Evolutionary conservation across 2,113 vertebrate species (phyloP), one percentile per base, ranked within the genome.

Genomic region (Ochotona curzoniae): DNA sequence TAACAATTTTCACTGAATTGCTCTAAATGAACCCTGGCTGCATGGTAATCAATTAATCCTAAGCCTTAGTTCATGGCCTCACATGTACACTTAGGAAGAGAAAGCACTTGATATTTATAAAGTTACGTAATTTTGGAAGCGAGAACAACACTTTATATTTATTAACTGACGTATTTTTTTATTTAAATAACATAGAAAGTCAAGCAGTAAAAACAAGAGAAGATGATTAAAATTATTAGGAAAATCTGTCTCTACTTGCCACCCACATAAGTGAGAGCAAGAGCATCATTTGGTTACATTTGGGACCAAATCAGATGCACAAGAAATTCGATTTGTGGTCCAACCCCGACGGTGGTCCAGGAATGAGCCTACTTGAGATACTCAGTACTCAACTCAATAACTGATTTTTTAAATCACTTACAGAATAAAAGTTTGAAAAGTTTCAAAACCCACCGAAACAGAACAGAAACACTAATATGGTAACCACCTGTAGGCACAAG

Each of bases 161-260:
- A 85, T 78, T 64, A 87, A 54, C 26, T 32, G 14, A 35, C 1
- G 13, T 13, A 7, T 54, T 67, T 92, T 74, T 80, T 64, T 20
- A 51, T 81, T 83, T 80, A 91, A 93, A 78, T 80, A 89, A 79
- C 85, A 64, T 8, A 57, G 81, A n/a, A 66, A 88, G 35, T n/a
- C 63, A 23, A 90, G 12, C 30, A 79, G 23, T 15, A 7, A 81
- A 74, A 38, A 23, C 2, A 25, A 93, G 38, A 47, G 61, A 13
- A 90, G 84, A 87, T 83, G 60, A 87, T 38, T 78, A 12, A 67
- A 76, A 63, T 64, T 83, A 93, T 63, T 38, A 78, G 83, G 64
- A 82, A 26, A 35, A 69, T 25, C 25, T 67, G n/a, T 44, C 35
- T 78, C n/a, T 17, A 23, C 4, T 12, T 83, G 47, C 26, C 64